Percentiles rank a stretch among this genome's conserved stretches.
Evolutionary conservation across 2,113 vertebrate genomes (phyloP).

Genomic region (Pterophyllum scalare): DNA sequence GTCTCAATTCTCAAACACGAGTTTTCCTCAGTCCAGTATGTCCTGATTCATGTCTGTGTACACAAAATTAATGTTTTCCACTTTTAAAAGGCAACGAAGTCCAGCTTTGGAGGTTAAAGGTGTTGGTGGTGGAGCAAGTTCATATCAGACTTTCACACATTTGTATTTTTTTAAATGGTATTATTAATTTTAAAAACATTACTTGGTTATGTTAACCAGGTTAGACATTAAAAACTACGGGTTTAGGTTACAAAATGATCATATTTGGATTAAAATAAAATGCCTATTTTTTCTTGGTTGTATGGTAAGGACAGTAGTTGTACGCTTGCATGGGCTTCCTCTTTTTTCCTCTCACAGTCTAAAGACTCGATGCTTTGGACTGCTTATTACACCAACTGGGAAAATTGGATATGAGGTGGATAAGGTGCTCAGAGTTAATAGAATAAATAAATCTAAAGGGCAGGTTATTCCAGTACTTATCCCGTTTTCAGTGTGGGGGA

Average conservation of each 20-base stretch:
- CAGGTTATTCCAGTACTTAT: background rate
- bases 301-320: too few species aligned
- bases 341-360: background rate
- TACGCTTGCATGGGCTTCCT: background rate
- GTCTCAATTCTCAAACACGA: background rate
- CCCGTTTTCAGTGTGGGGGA: fast-evolving
- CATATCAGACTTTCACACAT: background rate
- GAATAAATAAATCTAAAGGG: background rate
- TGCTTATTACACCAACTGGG: background rate
- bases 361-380: background rate
- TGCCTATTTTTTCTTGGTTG: background rate
- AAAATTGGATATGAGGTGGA: background rate
- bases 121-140: background rate
- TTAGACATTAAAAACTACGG: background rate
- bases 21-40: background rate
- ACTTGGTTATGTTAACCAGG: background rate
- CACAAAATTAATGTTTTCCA: background rate
- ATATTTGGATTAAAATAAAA: background rate
- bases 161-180: background rate
- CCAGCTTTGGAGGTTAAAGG: background rate
- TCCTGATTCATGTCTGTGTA: background rate
- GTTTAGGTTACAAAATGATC: background rate
- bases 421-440: background rate
- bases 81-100: background rate
- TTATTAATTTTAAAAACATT: background rate